Conservation (phyloP, 2,113 vertebrate species). For the Cavia aperea region DNA sequence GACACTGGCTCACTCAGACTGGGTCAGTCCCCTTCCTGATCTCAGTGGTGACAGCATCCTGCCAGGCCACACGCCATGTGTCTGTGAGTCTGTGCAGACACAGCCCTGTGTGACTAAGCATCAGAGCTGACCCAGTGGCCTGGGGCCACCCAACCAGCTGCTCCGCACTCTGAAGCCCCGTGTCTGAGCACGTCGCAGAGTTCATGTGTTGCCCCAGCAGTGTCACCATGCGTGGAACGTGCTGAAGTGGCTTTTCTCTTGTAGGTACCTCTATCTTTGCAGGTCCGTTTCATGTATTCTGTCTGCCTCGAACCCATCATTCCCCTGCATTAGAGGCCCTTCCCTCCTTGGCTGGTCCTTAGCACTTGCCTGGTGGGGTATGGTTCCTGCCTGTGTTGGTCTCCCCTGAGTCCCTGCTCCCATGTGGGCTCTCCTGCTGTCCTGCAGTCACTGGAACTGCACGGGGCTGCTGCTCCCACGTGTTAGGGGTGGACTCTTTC, state of each 20-base stretch:
- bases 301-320: not conserved
- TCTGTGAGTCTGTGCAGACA: not conserved
- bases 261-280: not conserved
- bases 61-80: not conserved
- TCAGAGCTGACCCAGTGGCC: not conserved
- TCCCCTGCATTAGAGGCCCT: not conserved
- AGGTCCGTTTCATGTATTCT: not conserved
- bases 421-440: fast-evolving
- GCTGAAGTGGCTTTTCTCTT: not conserved
- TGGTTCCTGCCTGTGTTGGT: not conserved
- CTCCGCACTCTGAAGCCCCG: no score
- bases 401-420: not conserved
- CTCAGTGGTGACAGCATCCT: not conserved
- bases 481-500: not conserved
- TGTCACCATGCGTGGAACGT: fast-evolving
- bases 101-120: not conserved
- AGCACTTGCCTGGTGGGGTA: not conserved
- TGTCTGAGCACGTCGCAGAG: not conserved
- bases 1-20: not conserved
- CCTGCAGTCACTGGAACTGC: not conserved
- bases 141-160: not conserved
- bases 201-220: not conserved
- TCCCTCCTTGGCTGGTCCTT: not conserved
- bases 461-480: not conserved
- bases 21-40: not conserved